Evolutionary conservation across 2,797 vertebrate species (phyloP).

Genomic region (Atherinosoma microstoma): DNA sequence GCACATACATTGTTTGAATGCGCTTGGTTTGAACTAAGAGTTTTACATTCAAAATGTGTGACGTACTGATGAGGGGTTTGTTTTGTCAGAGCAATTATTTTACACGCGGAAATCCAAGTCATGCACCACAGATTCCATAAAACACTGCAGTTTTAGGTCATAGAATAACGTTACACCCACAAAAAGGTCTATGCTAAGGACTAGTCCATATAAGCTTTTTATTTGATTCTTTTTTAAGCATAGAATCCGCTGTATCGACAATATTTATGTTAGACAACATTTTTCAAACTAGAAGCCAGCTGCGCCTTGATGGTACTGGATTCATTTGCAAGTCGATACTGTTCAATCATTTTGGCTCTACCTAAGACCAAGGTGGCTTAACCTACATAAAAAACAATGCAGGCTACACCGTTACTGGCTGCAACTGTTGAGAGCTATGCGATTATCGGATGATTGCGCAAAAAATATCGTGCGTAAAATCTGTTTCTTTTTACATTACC

Average conservation of each 20-base stretch:
- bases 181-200: constrained; percentile 47
- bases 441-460: constrained; percentile 13
- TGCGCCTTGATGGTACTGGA: background rate
- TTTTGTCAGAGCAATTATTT: background rate
- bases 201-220: constrained; percentile 25
- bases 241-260: constrained; percentile 12
- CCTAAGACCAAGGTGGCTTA: constrained; percentile 32
- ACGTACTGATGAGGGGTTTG: background rate
- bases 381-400: constrained; percentile 55
- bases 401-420: constrained; percentile 15
- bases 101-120: background rate
- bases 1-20: constrained; percentile 25
- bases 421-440: background rate
- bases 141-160: constrained; percentile 40
- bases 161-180: constrained; percentile 55
- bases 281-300: background rate
- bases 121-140: constrained; percentile 5
- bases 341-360: constrained; percentile 32
- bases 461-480: constrained; percentile 39
- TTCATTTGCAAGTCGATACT: background rate
- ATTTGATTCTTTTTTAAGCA: background rate
- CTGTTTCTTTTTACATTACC: background rate
- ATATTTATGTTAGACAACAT: background rate
- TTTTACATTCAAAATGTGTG: background rate
- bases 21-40: background rate